Percentiles rank a stretch among this genome's conserved stretches.
These are phyloP conservation scores for Lucifuga dentata DNA, from an alignment of 2,113 vertebrate genomes.

Conservation along the genomic window DNA sequence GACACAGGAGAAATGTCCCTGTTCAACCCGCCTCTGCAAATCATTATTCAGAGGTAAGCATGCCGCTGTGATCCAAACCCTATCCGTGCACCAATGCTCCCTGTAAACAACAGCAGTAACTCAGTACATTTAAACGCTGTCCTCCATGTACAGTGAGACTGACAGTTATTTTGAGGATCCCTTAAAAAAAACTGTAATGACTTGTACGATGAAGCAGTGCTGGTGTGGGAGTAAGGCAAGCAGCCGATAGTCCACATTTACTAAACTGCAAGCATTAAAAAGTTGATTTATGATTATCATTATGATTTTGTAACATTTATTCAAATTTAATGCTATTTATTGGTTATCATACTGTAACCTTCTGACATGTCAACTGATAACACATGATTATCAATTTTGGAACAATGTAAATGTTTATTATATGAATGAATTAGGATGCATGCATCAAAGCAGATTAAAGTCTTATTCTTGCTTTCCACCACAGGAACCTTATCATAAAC, in stretches of 20 bases:
- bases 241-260: slow-evolving; percentile 29
- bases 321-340: too few relatives aligned
- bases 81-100: slow-evolving; percentile 41
- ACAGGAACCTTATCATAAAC: too few relatives aligned
- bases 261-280: slow-evolving; percentile 24
- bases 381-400: too few relatives aligned
- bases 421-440: too few relatives aligned
- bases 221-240: slow-evolving; percentile 1
- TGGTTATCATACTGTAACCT: too few relatives aligned
- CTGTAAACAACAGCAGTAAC: slow-evolving; percentile 59
- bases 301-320: slow-evolving; percentile 33
- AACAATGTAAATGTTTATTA: too few relatives aligned
- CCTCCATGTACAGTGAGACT: slow-evolving; percentile 21
- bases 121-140: slow-evolving; percentile 52
- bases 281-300: too few relatives aligned
- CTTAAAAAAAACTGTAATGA: slow-evolving; percentile 54
- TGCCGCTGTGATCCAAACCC: slow-evolving; percentile 57
- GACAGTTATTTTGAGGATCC: slow-evolving; percentile 60
- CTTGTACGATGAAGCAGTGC: not conserved
- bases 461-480: too few relatives aligned
- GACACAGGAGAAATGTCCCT: slow-evolving; percentile 50
- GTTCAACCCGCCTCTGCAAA: slow-evolving; percentile 53
- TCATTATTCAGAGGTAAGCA: slow-evolving; percentile 71
- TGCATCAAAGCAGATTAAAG: too few relatives aligned
- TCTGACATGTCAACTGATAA: too few relatives aligned